phyloP scores from a whole-genome alignment of 2,797 vertebrate genomes.

The Paguma larvata region DNA sequence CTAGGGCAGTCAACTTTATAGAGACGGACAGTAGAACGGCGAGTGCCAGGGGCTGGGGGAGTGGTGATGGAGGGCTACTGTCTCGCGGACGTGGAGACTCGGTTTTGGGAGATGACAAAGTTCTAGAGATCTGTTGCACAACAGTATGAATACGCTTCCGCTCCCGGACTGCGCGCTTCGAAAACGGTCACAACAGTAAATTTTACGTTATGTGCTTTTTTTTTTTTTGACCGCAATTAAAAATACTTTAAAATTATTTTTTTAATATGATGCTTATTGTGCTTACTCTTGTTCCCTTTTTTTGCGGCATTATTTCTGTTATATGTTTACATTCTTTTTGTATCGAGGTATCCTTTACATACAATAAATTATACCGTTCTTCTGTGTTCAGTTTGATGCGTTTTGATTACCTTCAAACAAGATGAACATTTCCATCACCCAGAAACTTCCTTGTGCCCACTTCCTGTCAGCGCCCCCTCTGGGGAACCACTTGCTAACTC shows the following conservation, averaged over 20 bases:
- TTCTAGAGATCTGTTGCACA: neutral
- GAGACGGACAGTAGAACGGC: neutral
- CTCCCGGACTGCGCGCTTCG: neutral
- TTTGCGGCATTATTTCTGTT: neutral
- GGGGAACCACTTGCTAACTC: neutral
- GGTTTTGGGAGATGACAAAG: neutral
- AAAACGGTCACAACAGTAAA: neutral
- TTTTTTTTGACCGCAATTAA: constrained; percentile 17
- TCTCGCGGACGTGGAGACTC: neutral
- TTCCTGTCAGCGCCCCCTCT: neutral
- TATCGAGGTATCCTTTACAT: neutral
- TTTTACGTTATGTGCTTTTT: neutral
- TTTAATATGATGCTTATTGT: neutral
- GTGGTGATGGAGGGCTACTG: neutral
- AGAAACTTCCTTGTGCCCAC: neutral
- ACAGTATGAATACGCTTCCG: neutral
- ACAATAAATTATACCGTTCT: neutral
- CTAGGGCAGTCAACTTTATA: neutral
- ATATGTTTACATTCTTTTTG: neutral
- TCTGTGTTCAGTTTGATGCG: neutral
- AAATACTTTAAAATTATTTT: neutral
- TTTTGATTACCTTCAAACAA: neutral
- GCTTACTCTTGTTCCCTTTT: neutral
- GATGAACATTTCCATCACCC: neutral
- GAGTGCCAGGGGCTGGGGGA: neutral